Conservation (phyloP, 92 coral and sea anemone genomes). For the Heliopora coerulea region DNA sequence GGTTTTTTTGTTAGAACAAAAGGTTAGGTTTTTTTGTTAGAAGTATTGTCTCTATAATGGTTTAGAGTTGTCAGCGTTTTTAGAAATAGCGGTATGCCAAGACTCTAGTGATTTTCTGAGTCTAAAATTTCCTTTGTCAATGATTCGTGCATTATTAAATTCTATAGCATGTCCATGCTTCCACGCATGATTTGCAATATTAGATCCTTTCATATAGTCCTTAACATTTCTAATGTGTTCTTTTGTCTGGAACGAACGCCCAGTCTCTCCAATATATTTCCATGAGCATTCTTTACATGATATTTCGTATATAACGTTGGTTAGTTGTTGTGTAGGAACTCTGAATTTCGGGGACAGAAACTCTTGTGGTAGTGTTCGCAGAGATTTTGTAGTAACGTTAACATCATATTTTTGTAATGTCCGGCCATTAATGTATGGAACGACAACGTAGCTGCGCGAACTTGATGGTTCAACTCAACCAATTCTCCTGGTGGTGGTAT, state of each 20-base stretch:
- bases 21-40: no score
- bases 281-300: constrained; percentile 3
- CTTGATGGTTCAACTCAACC: no score
- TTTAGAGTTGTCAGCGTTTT: no score
- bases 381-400: neutral
- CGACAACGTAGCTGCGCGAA: neutral
- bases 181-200: constrained; percentile 14
- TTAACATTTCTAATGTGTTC: constrained; percentile 10
- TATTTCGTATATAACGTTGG: constrained; percentile 1
- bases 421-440: neutral
- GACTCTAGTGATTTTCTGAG: no score
- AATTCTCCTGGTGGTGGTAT: no score
- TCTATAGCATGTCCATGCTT: neutral
- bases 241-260: neutral
- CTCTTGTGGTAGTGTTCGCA: neutral
- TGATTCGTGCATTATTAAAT: neutral
- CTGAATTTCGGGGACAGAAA: neutral
- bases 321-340: neutral
- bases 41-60: no score
- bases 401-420: neutral
- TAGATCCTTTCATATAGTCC: neutral
- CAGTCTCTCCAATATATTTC: constrained; percentile 17
- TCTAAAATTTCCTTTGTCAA: constrained; percentile 9
- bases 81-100: neutral
- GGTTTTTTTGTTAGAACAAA: no score